phyloP scores from a whole-genome alignment of 2,888 invertebrate species.

The Thyatira batis region DNA sequence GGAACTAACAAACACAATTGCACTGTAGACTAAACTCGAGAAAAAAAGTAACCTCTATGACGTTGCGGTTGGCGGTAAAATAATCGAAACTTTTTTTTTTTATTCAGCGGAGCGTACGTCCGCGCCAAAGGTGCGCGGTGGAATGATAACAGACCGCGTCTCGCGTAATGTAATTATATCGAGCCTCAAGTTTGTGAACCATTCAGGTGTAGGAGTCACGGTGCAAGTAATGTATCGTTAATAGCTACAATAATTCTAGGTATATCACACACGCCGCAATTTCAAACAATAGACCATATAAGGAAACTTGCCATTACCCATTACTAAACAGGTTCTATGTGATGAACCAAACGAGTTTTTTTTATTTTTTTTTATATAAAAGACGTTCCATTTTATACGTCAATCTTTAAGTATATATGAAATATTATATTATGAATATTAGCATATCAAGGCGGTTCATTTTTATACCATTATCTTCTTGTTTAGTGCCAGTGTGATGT shows the following conservation, averaged over 20 bases:
- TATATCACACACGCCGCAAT: constrained; percentile 22
- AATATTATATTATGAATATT: too few species aligned
- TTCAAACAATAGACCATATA: background rate
- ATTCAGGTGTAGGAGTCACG: constrained; percentile 35
- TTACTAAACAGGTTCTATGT: background rate
- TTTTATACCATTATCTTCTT: too few species aligned
- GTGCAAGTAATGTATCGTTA: constrained; percentile 15
- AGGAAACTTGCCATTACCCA: background rate
- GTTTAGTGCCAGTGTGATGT: too few species aligned
- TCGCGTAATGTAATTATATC: constrained; percentile 41
- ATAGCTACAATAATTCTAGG: constrained; percentile 17
- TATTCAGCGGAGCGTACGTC: constrained; percentile 42
- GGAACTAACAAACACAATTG: constrained; percentile 2
- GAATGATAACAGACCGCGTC: constrained; percentile 56
- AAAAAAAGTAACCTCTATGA: constrained; percentile 4
- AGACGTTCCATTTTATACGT: background rate
- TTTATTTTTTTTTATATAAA: too few species aligned
- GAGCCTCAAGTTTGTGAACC: constrained; percentile 23
- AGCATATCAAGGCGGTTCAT: too few species aligned
- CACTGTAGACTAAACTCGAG: constrained; percentile 1
- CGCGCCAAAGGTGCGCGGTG: constrained; percentile 42
- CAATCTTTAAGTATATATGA: background rate
- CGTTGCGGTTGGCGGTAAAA: constrained; percentile 21
- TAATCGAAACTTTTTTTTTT: constrained; percentile 23
- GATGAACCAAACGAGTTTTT: background rate